Base-by-base conservation (phyloP, 2,113 vertebrate species). In the Brachyistius frenatus region DNA sequence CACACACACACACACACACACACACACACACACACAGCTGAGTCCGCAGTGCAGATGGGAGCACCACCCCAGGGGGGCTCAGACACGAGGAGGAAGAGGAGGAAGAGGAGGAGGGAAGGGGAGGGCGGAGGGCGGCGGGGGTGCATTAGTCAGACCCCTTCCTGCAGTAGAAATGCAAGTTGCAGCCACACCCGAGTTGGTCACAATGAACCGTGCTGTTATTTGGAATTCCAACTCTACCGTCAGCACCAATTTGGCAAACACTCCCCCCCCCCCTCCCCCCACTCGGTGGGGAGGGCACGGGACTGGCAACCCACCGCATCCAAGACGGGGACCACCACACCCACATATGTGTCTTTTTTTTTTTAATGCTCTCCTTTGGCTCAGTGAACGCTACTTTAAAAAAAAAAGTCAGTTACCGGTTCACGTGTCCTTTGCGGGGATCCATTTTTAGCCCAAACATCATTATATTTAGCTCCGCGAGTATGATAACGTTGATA, bases 241-340 rank as follows among this genome's bases (percentile, higher is more conserved):
- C 78, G 64, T 32, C 13, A 56, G 73, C 66, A 69, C 82, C 86
- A 86, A 84, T 87, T 78, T 89, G 86, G 74, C 53, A 88, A 73
- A 23, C 23, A 23, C 23, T 23, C 23, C 23, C 23, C 23, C 23
- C 23, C 23, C 23, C 23, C 23, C 23, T 23, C 23, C 23, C 23
- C 23, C 31, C 41, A 62, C 83, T 67, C 7, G 53, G 44, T 81
- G 80, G 78, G 23, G 73, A 86, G 44, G 70, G 41, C 46, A 6
- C 44, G 39, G 36, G 8, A 63, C 78, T 75, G 77, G 66, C 73
- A 76, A 62, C 71, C 47, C 67, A 76, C 41, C 5, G 9, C 37
- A 60, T 81, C 78, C 53, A 62, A 74, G 64, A 86, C 62, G 13
- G 33, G 49, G 67, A 53, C 33, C 10, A 76, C 80, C 66, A 73